A percentile compares a stretch with the other conserved stretches of the same genome.
Conservation (phyloP, 1,140 invertebrate species). For the Drosophila neocordata region DNA sequence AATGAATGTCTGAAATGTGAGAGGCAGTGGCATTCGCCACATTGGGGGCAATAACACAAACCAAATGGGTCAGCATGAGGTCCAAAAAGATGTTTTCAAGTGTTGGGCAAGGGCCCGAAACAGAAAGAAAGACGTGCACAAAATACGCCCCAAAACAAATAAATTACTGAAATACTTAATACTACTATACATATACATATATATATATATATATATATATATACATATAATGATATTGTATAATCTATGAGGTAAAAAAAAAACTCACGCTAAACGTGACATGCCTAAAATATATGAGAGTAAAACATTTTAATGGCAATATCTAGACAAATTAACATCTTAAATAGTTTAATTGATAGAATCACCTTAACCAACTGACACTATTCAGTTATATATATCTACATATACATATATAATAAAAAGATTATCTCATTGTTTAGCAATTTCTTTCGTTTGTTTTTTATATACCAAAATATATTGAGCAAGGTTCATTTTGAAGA, state of each 20-base stretch:
- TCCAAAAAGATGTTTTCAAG: constrained; percentile 26
- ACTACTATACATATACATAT: neutral
- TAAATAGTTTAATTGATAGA: neutral
- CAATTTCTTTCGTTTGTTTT: too few species aligned
- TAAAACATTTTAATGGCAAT: neutral
- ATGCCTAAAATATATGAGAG: constrained; percentile 1
- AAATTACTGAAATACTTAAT: constrained; percentile 9
- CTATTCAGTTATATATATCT: too few species aligned
- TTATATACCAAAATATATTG: too few species aligned
- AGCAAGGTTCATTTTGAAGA: constrained; percentile 2
- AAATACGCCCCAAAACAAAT: constrained; percentile 47
- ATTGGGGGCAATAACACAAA: constrained; percentile 25
- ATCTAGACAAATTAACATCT: constrained; percentile 2
- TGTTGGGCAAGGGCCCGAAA: constrained; percentile 68
- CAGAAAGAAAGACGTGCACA: constrained; percentile 57
- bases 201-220: too few species aligned
- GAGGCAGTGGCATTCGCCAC: constrained; percentile 50
- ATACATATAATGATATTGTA: constrained; percentile 31
- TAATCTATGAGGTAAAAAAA: constrained; percentile 29
- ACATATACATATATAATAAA: too few species aligned
- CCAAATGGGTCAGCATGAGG: constrained; percentile 66
- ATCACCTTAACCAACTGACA: too few species aligned
- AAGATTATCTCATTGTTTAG: too few species aligned
- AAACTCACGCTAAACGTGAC: constrained; percentile 6
- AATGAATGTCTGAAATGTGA: constrained; percentile 58